Conservation (phyloP, 2,113 vertebrate genomes). For the Okapia johnstoni region DNA sequence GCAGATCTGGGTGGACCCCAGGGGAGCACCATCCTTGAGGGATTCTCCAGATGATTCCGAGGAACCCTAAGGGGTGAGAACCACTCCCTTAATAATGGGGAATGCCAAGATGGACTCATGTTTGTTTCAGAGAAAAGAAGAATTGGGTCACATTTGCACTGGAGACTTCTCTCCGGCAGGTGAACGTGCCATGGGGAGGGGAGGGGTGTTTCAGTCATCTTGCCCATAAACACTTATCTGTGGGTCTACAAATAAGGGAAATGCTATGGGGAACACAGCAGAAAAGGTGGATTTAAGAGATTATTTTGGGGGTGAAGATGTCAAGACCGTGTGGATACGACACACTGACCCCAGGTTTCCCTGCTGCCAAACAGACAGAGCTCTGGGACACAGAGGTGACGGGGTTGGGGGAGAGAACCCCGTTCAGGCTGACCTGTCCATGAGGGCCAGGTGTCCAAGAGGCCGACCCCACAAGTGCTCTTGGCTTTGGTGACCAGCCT, state of each 20-base stretch:
- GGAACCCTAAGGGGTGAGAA: neutral
- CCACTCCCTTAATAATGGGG: no score
- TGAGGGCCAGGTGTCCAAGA: neutral
- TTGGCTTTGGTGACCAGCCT: accelerated
- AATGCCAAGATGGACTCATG: no score
- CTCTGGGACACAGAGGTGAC: neutral
- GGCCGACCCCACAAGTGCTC: neutral
- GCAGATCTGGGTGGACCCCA: no score
- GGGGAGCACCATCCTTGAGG: neutral
- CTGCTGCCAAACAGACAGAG: neutral
- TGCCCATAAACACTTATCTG: no score
- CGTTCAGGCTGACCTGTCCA: neutral
- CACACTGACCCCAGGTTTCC: neutral
- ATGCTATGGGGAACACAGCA: neutral
- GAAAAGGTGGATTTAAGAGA: neutral
- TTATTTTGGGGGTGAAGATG: neutral
- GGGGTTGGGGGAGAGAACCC: neutral
- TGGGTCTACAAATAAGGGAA: accelerated
- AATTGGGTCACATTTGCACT: accelerated
- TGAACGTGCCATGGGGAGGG: neutral
- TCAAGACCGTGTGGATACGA: accelerated
- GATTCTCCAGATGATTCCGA: neutral
- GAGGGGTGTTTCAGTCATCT: no score
- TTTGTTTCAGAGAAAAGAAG: neutral
- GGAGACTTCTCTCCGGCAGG: neutral